These are phyloP conservation scores for Antheraea assamensis DNA, from an alignment of 2,888 invertebrate species.

Conservation along the genomic window DNA sequence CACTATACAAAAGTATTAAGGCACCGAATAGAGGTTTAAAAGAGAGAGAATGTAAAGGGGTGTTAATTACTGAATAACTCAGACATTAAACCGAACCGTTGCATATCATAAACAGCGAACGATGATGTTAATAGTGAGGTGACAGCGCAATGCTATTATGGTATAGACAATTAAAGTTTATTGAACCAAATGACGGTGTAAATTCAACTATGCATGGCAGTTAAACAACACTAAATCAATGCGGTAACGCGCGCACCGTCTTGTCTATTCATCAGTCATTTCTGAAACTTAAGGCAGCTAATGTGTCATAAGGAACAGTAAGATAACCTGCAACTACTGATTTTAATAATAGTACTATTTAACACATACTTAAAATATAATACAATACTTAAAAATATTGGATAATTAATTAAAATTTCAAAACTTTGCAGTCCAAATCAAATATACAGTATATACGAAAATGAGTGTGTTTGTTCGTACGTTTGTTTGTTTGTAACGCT, in stretches of 20 bases:
- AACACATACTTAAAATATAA: not conserved
- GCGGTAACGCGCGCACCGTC: constrained; percentile 40
- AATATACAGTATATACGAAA: no score
- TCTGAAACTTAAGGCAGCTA: constrained; percentile 21
- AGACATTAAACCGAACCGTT: not conserved
- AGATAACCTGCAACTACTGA: not conserved
- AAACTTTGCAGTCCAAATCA: not conserved
- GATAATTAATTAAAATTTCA: not conserved
- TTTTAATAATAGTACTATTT: not conserved
- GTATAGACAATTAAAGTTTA: constrained; percentile 15
- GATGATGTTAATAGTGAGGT: not conserved
- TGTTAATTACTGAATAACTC: not conserved
- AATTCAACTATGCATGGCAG: constrained; percentile 48
- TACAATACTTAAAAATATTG: not conserved
- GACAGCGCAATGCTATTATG: not conserved
- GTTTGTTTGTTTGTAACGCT: no score
- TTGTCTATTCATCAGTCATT: constrained; percentile 56
- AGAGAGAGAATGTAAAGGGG: not conserved
- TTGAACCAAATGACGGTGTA: constrained; percentile 22
- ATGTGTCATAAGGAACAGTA: constrained; percentile 4
- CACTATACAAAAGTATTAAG: not conserved
- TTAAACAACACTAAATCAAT: constrained; percentile 62
- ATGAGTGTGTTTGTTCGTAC: no score
- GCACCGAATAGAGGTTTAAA: not conserved
- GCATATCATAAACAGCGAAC: not conserved